Conservation (phyloP, 2,113 vertebrate species). For the Ochotona curzoniae region DNA sequence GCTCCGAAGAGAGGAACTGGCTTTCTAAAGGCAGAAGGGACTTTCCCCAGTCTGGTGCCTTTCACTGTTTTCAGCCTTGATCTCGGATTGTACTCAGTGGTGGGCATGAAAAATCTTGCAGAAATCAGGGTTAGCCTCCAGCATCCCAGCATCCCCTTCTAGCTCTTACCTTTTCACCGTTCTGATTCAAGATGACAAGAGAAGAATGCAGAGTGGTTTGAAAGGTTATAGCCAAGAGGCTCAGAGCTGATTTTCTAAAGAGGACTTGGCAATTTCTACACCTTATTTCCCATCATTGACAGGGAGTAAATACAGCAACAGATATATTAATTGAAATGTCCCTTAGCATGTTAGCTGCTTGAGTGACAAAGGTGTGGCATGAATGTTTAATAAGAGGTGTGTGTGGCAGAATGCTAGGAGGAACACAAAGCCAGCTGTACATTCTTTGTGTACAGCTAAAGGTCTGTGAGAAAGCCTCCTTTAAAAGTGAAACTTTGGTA, state of each 20-base stretch:
- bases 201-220: not conserved
- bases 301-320: conserved; percentile 26
- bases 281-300: conserved; percentile 51
- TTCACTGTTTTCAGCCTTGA: not conserved
- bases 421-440: not conserved
- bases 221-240: conserved; percentile 29
- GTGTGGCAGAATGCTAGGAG: not conserved
- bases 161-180: not conserved
- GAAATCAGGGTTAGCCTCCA: not conserved
- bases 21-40: not conserved
- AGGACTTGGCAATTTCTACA: conserved; percentile 35
- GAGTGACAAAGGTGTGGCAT: not conserved
- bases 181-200: not conserved
- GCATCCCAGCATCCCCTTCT: not conserved
- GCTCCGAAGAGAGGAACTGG: not conserved
- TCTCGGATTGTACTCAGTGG: not conserved
- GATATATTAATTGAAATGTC: conserved; percentile 64
- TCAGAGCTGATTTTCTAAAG: conserved; percentile 51
- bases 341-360: not conserved
- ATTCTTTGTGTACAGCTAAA: not conserved
- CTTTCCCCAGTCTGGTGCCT: not conserved
- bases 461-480: not conserved
- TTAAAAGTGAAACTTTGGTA: conserved; percentile 12
- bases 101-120: not conserved
- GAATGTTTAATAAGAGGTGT: not conserved